Base-by-base conservation (phyloP, 2,113 vertebrate species). In the Litocranius walleri region DNA sequence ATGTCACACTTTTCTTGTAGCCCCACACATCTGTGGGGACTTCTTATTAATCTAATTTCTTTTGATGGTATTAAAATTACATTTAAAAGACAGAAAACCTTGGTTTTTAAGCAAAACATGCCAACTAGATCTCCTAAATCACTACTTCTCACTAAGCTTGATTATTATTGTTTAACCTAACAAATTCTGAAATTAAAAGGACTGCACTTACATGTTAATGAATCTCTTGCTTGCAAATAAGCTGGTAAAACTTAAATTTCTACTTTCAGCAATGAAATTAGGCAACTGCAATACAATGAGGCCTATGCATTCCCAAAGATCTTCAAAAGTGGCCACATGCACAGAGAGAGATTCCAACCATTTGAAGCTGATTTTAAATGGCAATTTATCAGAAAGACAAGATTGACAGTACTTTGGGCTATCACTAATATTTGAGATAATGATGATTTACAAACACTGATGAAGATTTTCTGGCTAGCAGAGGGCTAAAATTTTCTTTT, bases 171-270 rank as follows among this genome's bases (percentile, higher is more conserved):
- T 81, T 97, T 57, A 94, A 88, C 59, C 36, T 50, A 50, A 71
- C 48, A 36, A 64, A 59, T 85, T 90, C 57, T 85, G 59, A 93
- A 78, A 78, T 67, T 74, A 93, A 93, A 93, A 92, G 81, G 48
- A 92, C 12, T 80, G 33, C 83, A 93, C 11, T 91, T 50, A 3
- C 45, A 48, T 80, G 94, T 12, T 95, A 85, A 91, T 93, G 40
- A 94, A 96, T 91, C 33, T 29, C 11, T 95, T 87, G 14, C 43
- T 83, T 95, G 9, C 52, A 97, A 88, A 7, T 93, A 91, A 85
- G 4, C 30, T 90, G 27, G 5, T 92, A 92, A 94, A 97, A 90
- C 52, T 74, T 96, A 67, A 97, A 57, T 90, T 92, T 96, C 54
- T 93, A 77, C 43, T 97, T 97, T 96, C 43, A 96, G 83, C 21